phyloP scores from a whole-genome alignment of 2,113 vertebrate genomes.

The Hiodon alosoides region DNA sequence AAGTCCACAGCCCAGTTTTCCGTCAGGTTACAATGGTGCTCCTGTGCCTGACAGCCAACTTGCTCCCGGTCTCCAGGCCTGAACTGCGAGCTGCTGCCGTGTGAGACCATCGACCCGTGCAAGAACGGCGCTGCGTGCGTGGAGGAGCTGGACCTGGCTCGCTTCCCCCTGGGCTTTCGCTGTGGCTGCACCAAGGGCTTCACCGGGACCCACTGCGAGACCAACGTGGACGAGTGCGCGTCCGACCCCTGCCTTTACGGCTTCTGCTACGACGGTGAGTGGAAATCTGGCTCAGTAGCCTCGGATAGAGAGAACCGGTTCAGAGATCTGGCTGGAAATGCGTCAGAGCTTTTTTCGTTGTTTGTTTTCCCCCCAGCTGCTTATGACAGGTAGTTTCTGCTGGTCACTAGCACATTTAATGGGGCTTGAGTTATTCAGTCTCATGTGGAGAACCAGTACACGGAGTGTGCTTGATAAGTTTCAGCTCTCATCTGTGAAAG shows the following conservation, averaged over 20 bases:
- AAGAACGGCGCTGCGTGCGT: constrained; percentile 65
- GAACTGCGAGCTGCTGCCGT: constrained; percentile 70
- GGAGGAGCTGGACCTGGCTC: constrained; percentile 62
- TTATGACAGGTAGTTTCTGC: constrained; percentile 45
- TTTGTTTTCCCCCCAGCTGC: neutral
- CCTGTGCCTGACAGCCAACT: neutral
- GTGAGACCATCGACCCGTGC: constrained; percentile 66
- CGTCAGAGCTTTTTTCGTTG: constrained; percentile 35
- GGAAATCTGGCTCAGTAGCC: constrained; percentile 34
- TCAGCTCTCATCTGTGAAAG: constrained; percentile 42
- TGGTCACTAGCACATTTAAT: constrained; percentile 53
- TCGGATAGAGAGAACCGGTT: constrained; percentile 24
- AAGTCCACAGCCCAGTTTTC: too few relatives aligned
- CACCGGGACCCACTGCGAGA: constrained; percentile 66
- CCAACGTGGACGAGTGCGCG: constrained; percentile 70
- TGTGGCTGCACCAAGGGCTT: constrained; percentile 68
- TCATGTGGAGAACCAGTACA: constrained; percentile 51
- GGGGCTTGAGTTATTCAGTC: constrained; percentile 53
- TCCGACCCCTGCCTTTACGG: constrained; percentile 68
- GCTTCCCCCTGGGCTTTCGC: constrained; percentile 67
- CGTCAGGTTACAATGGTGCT: too few relatives aligned
- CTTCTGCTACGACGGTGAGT: constrained; percentile 72
- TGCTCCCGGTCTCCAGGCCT: constrained; percentile 41
- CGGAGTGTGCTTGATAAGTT: constrained; percentile 40
- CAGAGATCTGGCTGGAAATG: constrained; percentile 17